Conservation (phyloP, 2,888 invertebrate species). For the Drosophila mimica region DNA sequence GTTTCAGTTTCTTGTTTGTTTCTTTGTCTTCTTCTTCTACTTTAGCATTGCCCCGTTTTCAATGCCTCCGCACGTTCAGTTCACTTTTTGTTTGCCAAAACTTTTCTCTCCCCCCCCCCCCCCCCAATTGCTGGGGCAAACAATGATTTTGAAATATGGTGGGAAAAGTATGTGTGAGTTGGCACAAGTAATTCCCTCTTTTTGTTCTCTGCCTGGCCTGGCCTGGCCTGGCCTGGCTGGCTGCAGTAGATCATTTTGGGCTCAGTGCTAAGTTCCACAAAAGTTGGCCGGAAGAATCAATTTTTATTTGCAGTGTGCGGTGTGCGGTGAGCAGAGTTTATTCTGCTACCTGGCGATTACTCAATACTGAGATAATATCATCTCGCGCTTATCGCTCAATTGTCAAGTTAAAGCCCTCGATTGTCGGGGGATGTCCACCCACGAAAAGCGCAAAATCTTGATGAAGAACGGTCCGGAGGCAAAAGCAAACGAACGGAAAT, state of each 20-base stretch:
- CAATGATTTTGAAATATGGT: conserved; percentile 76
- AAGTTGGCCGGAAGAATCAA: conserved; percentile 31
- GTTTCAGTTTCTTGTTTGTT: conserved; percentile 70
- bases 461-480: conserved; percentile 53
- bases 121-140: conserved; percentile 53
- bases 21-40: conserved; percentile 25
- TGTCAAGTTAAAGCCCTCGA: conserved; percentile 39
- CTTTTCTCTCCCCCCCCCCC: conserved; percentile 49
- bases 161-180: conserved; percentile 49
- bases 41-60: conserved; percentile 44
- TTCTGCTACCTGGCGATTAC: conserved; percentile 20
- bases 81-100: conserved; percentile 54
- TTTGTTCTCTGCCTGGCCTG: neutral
- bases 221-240: neutral
- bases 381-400: conserved; percentile 38
- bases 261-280: neutral
- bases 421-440: conserved; percentile 1
- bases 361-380: conserved; percentile 35
- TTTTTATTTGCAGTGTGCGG: conserved; percentile 37
- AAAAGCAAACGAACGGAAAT: conserved; percentile 75
- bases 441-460: conserved; percentile 62
- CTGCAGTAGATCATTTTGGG: conserved; percentile 31
- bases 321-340: conserved; percentile 14
- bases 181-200: conserved; percentile 34
- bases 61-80: conserved; percentile 61